These are phyloP conservation scores for Coleophora deauratella DNA, from an alignment of 2,888 invertebrate species.

Conservation along the genomic window DNA sequence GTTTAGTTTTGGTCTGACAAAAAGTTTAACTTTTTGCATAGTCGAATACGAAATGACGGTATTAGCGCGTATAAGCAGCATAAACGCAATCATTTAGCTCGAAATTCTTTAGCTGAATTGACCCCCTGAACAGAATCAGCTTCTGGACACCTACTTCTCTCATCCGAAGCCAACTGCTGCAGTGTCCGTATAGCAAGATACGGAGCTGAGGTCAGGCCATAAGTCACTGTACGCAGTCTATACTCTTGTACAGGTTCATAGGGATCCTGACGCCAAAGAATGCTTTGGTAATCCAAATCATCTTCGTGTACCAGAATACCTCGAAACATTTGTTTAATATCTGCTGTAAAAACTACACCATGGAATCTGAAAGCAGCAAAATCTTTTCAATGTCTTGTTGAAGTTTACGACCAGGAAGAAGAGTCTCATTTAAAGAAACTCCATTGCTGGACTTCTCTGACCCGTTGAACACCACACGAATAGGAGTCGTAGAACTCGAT, in stretches of 20 bases:
- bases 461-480: not conserved
- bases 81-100: too few relatives aligned
- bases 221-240: slow-evolving; percentile 1
- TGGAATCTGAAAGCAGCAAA: not conserved
- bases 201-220: slow-evolving; percentile 2
- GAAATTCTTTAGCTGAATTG: too few relatives aligned
- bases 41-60: too few relatives aligned
- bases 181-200: slow-evolving; percentile 3
- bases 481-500: too few relatives aligned
- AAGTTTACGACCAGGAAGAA: not conserved
- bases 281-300: not conserved
- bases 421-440: not conserved
- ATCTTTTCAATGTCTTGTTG: not conserved
- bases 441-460: not conserved
- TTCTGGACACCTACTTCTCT: too few relatives aligned
- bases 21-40: too few relatives aligned
- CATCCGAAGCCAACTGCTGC: slow-evolving; percentile 4
- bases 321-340: not conserved
- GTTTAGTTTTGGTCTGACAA: too few relatives aligned
- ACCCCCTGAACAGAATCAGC: too few relatives aligned
- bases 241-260: not conserved
- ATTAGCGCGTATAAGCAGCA: too few relatives aligned
- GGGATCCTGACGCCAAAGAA: not conserved
- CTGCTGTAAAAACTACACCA: not conserved
- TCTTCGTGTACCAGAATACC: not conserved